Conservation (phyloP, 1,140 invertebrate species). For the Formica exsecta region DNA sequence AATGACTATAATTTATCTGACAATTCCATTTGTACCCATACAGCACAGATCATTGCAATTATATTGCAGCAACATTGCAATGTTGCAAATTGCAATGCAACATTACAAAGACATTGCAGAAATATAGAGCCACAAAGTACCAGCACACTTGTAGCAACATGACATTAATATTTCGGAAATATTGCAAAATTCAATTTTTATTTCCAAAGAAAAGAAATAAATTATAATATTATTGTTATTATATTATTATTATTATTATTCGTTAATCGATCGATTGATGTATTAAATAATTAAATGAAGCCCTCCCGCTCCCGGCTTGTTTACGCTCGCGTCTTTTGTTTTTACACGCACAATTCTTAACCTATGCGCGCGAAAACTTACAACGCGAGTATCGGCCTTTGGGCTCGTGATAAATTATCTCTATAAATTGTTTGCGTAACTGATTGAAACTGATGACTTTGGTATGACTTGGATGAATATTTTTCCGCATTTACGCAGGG, state of each 20-base stretch:
- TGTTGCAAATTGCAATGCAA: no score
- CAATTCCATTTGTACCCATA: no score
- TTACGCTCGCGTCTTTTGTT: constrained; percentile 5
- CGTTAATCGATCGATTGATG: background rate
- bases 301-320: background rate
- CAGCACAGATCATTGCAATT: no score
- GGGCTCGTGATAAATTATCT: background rate
- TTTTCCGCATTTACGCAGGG: background rate
- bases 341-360: background rate
- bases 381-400: background rate
- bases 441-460: background rate
- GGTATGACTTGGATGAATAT: background rate
- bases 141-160: no score
- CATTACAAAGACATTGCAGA: no score
- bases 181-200: no score
- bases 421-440: constrained; percentile 1
- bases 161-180: no score
- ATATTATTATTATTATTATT: no score
- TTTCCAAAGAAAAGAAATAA: background rate
- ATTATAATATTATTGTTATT: no score
- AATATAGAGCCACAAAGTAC: no score
- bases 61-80: no score
- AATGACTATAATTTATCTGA: background rate
- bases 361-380: background rate
- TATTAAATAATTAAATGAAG: background rate